Conservation (phyloP, 1,140 invertebrate genomes). For the Macrobrachium rosenbergii region DNA sequence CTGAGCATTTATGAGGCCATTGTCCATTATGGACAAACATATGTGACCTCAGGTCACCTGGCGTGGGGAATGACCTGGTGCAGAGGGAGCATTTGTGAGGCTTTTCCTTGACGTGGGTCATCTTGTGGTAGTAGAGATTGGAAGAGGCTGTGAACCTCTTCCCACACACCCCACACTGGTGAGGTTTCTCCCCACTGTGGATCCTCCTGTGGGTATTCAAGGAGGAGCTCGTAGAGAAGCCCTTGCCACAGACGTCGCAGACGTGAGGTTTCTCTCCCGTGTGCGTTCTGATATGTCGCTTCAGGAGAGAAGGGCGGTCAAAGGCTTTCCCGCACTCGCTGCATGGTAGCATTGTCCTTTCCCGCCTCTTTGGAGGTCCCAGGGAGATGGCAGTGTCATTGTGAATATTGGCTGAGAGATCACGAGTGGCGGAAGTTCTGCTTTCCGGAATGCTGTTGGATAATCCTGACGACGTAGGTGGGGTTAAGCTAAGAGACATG, state of each 20-base stretch:
- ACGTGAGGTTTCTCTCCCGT: conserved; percentile 96
- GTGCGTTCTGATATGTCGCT: conserved; percentile 84
- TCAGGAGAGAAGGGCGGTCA: conserved; percentile 86
- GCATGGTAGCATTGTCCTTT: conserved; percentile 81
- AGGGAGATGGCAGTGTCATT: conserved; percentile 25
- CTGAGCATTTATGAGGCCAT: conserved; percentile 78
- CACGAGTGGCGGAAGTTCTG: neutral
- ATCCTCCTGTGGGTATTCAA: conserved; percentile 96
- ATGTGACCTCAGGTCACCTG: conserved; percentile 77
- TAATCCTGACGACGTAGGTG: neutral
- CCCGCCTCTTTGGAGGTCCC: conserved; percentile 68
- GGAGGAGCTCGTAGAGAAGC: conserved; percentile 95
- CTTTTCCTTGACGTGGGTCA: conserved; percentile 95
- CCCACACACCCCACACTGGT: conserved; percentile 93
- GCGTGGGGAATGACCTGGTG: conserved; percentile 77
- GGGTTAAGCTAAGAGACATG: conserved; percentile 12
- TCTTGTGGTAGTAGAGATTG: conserved; percentile 97
- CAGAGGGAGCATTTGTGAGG: conserved; percentile 77
- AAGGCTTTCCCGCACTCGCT: conserved; percentile 89
- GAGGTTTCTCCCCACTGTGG: conserved; percentile 96
- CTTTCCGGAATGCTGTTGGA: neutral
- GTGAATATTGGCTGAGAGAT: neutral
- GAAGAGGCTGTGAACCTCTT: conserved; percentile 96
- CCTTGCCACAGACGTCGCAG: conserved; percentile 91
- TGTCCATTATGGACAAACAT: conserved; percentile 79